phyloP scores from a whole-genome alignment of 2,888 invertebrate species.

The Drosophila greeni region DNA sequence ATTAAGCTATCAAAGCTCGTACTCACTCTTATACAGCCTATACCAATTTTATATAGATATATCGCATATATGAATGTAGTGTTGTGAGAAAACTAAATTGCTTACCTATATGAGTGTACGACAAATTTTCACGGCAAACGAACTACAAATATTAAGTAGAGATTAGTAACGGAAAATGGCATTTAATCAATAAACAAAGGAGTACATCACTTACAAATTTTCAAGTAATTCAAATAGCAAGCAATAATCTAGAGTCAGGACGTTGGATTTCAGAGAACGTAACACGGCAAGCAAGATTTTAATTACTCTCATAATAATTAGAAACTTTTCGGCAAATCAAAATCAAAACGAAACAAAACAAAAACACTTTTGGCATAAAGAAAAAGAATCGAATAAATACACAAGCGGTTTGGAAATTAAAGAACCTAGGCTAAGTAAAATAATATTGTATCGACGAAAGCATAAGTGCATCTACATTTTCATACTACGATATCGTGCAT shows the following conservation, averaged over 20 bases:
- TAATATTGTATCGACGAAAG: slow-evolving; percentile 21
- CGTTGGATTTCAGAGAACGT: slow-evolving; percentile 58
- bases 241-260: slow-evolving; percentile 35
- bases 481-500: slow-evolving; percentile 30
- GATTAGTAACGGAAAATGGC: slow-evolving; percentile 59
- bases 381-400: slow-evolving; percentile 25
- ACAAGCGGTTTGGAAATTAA: slow-evolving; percentile 45
- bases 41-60: slow-evolving; percentile 71
- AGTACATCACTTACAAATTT: slow-evolving; percentile 59
- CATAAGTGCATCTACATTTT: slow-evolving; percentile 23
- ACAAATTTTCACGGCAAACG: slow-evolving; percentile 71
- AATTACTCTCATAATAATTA: slow-evolving; percentile 32
- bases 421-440: slow-evolving; percentile 49
- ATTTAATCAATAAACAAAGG: slow-evolving; percentile 50
- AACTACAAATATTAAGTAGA: slow-evolving; percentile 73
- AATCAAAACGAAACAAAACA: slow-evolving; percentile 63
- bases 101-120: slow-evolving; percentile 57
- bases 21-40: slow-evolving; percentile 46
- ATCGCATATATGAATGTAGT: slow-evolving; percentile 73
- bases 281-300: slow-evolving; percentile 38
- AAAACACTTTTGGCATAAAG: slow-evolving; percentile 38
- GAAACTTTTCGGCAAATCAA: slow-evolving; percentile 65
- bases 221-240: slow-evolving; percentile 64
- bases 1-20: slow-evolving; percentile 15
- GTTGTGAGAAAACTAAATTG: slow-evolving; percentile 69